Evolutionary conservation across 2,797 vertebrate species (phyloP), one percentile per base, ranked within the genome.

Genomic region (Hapalemur alaotrensis): DNA sequence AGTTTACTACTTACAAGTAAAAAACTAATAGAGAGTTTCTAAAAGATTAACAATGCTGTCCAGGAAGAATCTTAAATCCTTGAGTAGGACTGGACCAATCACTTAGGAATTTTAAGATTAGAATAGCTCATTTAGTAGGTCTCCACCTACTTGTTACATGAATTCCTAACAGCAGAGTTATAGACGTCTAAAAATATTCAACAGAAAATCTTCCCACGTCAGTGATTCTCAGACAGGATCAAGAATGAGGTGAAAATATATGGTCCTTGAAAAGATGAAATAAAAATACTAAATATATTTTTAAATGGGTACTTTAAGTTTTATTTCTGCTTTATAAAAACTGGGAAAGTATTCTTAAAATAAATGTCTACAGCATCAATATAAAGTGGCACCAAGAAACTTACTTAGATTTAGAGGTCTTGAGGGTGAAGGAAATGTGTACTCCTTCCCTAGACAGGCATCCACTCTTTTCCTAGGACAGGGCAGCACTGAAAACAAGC

Each of bases 211-310:
- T 95, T 83, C 75, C 91, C 86, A 57, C 9, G 8, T 87, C 95
- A 95, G 32, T 91, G 93, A 96, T 91, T 94, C 69, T 83, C 86
- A 89, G 85, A 95, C 67, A 95, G 12, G 35, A 95, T 90, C 75
- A 95, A 87, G 83, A 97, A 94, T 54, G 81, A 93, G 59, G 43
- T 89, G 82, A 97, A 95, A 95, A 95, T 94, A 97, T 89, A 97
- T 59, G 79, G 96, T 87, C 96, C 84, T 94, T 97, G 96, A 96
- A 95, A 97, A 96, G 76, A 97, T 72, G 69, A 97, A 97, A 95
- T 97, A 96, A 96, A 96, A 97, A 93, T 89, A 73, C 73, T 86
- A 92, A 96, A 89, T 97, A 96, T 96, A 96, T 79, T 93, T 97
- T 97, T 95, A 94, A 96, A 89, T 84, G 38, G 50, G 91, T 46